phyloP scores from a whole-genome alignment of 2,888 invertebrate species.

The Pristionchus arcanus region DNA sequence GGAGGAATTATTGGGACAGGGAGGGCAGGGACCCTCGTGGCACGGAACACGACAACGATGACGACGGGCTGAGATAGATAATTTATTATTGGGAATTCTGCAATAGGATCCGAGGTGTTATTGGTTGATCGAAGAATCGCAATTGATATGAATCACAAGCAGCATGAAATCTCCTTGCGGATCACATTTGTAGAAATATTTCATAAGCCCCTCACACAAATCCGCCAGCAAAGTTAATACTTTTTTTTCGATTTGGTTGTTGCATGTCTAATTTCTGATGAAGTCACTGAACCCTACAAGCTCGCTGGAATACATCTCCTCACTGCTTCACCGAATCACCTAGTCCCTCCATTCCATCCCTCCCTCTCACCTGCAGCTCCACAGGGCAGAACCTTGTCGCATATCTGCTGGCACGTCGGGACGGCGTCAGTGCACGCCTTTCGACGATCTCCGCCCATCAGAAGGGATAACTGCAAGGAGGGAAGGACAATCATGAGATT shows the following conservation, averaged over 20 bases:
- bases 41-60: constrained; percentile 86
- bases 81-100: background rate
- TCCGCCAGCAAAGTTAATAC: too few relatives aligned
- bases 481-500: background rate
- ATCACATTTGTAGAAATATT: too few relatives aligned
- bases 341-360: background rate
- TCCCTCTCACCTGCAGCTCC: constrained; percentile 80
- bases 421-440: constrained; percentile 88
- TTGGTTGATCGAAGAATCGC: background rate
- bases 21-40: constrained; percentile 88
- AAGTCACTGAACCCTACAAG: too few relatives aligned
- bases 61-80: constrained; percentile 80
- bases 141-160: background rate
- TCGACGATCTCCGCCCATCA: constrained; percentile 84
- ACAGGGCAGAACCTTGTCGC: constrained; percentile 86
- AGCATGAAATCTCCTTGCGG: background rate
- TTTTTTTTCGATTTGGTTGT: too few relatives aligned
- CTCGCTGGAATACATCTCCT: background rate
- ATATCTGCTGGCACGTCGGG: constrained; percentile 87
- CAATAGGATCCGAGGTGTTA: background rate
- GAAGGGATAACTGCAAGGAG: constrained; percentile 85
- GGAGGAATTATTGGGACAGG: constrained; percentile 87
- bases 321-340: background rate
- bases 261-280: too few relatives aligned
- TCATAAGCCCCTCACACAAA: too few relatives aligned